Base-by-base conservation (phyloP, 2,113 vertebrate species). In the Picathartes gymnocephalus region DNA sequence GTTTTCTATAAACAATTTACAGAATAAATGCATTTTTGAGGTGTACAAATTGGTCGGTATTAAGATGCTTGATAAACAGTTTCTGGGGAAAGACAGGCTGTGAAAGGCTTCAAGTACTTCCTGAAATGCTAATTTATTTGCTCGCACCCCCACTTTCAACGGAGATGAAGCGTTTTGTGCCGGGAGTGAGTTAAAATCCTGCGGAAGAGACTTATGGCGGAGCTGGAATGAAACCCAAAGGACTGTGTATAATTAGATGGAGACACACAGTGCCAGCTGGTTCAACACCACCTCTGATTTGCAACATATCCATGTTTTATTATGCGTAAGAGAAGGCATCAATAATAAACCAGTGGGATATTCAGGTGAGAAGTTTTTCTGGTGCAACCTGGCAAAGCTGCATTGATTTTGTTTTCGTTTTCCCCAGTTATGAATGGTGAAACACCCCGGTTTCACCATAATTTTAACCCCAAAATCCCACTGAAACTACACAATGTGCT, bases 1-100 rank as follows among this genome's bases (percentile, higher is more conserved):
- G 61, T 93, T 97, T 96, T 93, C 91, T 92, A 92, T 81, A 96
- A 98, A 97, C 94, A 97, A 97, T 97, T 97, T 97, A 76, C 70
- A 74, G 95, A 82, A 90, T 93, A 96, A 97, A 97, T 92, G 81
- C 90, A 94, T 95, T 97, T 97, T 88, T 68, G 95, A 97, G 95
- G 93, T 71, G 65, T 92, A 92, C 94, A 97, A 91, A 96, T 84
- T 86, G 93, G 64, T 86, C 81, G 86, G 83, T 91, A 96, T 95
- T 95, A 96, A 97, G 95, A 92, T 74, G 89, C 95, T 92, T 90
- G 93, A 96, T 92, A 97, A 97, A 98, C 90, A 95, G 81, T 92
- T 98, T 95, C 53, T 48, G 94, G 92, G 94, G 82, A 91, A 86
- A 90, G 94, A 74, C 69, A 48, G 91, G 78, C 92, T 77, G 64